Evolutionary conservation across 2,113 vertebrate species (phyloP).

Genomic region (Bufo bufo): DNA sequence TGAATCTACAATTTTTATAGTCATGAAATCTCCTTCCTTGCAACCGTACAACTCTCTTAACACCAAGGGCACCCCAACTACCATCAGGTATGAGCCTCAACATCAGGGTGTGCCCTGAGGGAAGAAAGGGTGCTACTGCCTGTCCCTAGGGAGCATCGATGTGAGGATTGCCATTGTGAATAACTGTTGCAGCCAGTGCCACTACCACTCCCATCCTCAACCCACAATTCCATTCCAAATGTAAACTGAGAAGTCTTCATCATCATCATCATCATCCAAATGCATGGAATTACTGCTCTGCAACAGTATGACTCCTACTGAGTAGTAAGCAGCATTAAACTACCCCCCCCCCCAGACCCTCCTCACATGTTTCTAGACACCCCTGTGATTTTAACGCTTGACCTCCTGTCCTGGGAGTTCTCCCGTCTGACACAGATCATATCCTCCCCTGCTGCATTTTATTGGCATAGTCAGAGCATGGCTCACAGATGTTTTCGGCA

Average conservation of each 20-base stretch:
- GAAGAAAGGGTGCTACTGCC: too few relatives aligned
- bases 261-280: neutral
- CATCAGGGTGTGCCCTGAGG: too few relatives aligned
- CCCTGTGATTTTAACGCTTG: neutral
- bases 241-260: neutral
- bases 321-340: neutral
- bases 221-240: too few relatives aligned
- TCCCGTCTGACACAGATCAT: neutral
- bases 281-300: neutral
- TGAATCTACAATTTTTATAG: too few relatives aligned
- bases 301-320: neutral
- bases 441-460: neutral
- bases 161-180: too few relatives aligned
- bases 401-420: neutral
- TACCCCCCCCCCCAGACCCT: neutral
- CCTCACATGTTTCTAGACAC: neutral
- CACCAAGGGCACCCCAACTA: too few relatives aligned
- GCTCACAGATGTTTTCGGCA: slow-evolving; percentile 35
- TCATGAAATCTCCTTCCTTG: too few relatives aligned
- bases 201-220: too few relatives aligned
- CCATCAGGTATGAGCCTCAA: too few relatives aligned
- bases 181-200: too few relatives aligned
- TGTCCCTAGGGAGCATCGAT: too few relatives aligned
- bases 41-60: too few relatives aligned
- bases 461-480: slow-evolving; percentile 20